Percentiles rank a stretch among this genome's conserved stretches.
These are phyloP conservation scores for Cartodere bifasciata DNA, from an alignment of 2,888 invertebrate species.

Conservation along the genomic window DNA sequence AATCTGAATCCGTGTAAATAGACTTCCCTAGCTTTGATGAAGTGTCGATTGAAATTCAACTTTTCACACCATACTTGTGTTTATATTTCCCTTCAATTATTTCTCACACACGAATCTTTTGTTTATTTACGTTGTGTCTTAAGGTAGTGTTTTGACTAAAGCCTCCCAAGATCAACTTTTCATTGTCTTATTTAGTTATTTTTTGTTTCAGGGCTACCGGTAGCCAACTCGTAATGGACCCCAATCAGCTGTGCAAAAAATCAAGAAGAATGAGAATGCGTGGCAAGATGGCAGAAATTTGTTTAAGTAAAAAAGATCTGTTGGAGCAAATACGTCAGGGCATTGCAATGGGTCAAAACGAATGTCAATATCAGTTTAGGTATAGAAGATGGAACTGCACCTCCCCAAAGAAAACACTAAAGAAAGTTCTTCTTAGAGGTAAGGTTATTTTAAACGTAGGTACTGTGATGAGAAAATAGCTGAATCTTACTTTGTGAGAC, in stretches of 20 bases:
- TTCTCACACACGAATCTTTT: too few species aligned
- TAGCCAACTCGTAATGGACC: conserved; percentile 78
- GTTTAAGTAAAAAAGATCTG: conserved; percentile 69
- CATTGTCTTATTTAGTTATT: neutral
- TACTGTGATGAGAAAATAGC: too few species aligned
- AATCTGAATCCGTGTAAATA: too few species aligned
- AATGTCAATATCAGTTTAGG: conserved; percentile 80
- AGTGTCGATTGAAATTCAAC: too few species aligned
- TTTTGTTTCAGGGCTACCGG: conserved; percentile 54
- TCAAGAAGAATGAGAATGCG: conserved; percentile 61
- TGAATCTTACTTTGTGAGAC: too few species aligned
- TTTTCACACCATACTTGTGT: too few species aligned
- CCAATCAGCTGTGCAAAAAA: conserved; percentile 79
- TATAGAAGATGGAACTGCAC: conserved; percentile 85
- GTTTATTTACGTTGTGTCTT: too few species aligned
- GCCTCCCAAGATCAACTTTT: too few species aligned
- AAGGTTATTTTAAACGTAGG: conserved; percentile 26
- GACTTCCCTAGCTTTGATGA: too few species aligned
- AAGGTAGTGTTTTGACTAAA: too few species aligned
- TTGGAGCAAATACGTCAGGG: conserved; percentile 76
- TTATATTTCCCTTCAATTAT: too few species aligned
- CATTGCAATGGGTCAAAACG: conserved; percentile 67
- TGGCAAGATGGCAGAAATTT: conserved; percentile 69
- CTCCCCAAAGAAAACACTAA: conserved; percentile 63
- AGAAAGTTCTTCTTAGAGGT: conserved; percentile 80